Evolutionary conservation across 2,113 vertebrate genomes (phyloP).

Genomic region (Bubo bubo): DNA sequence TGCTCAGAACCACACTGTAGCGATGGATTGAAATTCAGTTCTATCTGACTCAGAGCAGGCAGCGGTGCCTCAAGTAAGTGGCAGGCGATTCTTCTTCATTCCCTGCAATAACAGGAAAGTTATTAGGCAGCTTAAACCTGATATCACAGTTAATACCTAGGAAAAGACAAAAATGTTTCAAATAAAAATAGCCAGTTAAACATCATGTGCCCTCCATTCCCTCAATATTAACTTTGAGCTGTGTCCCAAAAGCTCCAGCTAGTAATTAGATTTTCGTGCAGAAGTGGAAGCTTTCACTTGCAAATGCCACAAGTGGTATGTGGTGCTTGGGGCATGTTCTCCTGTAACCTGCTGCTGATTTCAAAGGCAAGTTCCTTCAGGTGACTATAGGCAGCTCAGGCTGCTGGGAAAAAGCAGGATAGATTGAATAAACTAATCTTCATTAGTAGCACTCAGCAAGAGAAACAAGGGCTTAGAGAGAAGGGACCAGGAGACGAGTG

Average conservation of each 20-base stretch:
- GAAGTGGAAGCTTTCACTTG: neutral
- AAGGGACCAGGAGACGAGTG: neutral
- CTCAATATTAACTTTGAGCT: neutral
- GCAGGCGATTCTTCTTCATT: neutral
- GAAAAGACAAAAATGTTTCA: neutral
- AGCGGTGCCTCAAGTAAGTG: neutral
- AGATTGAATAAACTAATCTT: conserved; percentile 4
- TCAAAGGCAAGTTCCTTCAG: neutral
- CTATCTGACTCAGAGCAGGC: neutral
- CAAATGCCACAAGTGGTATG: neutral
- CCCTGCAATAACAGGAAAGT: neutral
- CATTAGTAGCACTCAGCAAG: neutral
- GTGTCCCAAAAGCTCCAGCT: conserved; percentile 17
- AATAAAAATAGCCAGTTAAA: neutral
- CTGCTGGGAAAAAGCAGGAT: neutral
- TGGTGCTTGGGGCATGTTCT: neutral
- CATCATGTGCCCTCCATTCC: neutral
- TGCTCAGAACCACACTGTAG: neutral
- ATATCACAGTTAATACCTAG: neutral
- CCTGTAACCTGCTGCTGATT: conserved; percentile 15
- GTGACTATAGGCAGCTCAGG: neutral
- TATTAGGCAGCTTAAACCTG: neutral
- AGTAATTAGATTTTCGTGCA: neutral
- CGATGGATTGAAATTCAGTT: neutral
- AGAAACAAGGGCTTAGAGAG: neutral